Evolutionary conservation across 2,888 invertebrate genomes (phyloP).

Genomic region (Scaptomyza caliginosa): DNA sequence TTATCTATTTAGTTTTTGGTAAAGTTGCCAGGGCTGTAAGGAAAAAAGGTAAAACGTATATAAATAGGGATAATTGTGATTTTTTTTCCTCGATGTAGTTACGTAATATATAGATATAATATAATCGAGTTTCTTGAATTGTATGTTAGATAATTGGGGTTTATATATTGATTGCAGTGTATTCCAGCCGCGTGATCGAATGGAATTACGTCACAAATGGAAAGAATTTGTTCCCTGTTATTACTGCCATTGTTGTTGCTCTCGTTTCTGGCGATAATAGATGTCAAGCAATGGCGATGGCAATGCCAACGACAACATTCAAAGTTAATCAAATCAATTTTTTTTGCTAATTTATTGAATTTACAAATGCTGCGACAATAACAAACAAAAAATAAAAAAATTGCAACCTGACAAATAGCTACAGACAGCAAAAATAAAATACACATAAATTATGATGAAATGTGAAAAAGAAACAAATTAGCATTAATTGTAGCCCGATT

Average conservation of each 20-base stretch:
- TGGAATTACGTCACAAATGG: constrained; percentile 29
- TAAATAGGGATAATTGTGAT: constrained; percentile 7
- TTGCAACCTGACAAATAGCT: constrained; percentile 64
- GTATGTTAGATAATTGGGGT: not conserved
- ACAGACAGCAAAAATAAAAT: constrained; percentile 22
- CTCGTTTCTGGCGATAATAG: constrained; percentile 66
- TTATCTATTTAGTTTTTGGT: constrained; percentile 40
- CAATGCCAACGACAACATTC: constrained; percentile 38
- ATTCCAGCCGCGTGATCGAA: constrained; percentile 55
- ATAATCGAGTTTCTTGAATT: not conserved
- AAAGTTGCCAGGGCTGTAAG: constrained; percentile 47
- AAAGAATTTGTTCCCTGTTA: constrained; percentile 31
- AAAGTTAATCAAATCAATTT: constrained; percentile 78
- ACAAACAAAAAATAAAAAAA: too few relatives aligned
- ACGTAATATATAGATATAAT: too few relatives aligned
- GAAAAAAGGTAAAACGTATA: constrained; percentile 9
- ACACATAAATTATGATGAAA: constrained; percentile 45
- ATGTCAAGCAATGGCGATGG: constrained; percentile 32
- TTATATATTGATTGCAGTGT: constrained; percentile 11
- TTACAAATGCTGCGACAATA: constrained; percentile 68
- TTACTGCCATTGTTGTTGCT: constrained; percentile 26
- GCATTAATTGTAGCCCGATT: constrained; percentile 51
- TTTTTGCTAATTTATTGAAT: constrained; percentile 77
- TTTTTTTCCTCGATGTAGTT: too few relatives aligned
- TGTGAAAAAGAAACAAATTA: constrained; percentile 59